phyloP scores from a whole-genome alignment of 2,888 invertebrate species.

The Agonopterix subpropinquella region DNA sequence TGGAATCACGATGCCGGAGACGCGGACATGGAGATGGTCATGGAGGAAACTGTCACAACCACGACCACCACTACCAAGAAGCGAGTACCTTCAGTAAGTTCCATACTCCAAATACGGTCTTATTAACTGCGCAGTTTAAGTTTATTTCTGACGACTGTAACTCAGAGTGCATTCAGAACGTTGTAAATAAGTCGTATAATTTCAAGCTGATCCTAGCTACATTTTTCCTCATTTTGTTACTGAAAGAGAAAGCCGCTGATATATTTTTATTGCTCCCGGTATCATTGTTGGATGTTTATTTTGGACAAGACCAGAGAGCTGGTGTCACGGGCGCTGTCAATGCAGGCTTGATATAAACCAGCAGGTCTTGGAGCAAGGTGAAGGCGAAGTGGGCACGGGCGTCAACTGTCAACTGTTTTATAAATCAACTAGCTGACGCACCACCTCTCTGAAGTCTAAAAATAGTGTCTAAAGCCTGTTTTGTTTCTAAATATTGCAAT shows the following conservation, averaged over 20 bases:
- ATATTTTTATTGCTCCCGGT: constrained; percentile 48
- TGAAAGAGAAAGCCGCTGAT: constrained; percentile 29
- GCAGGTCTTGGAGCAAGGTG: constrained; percentile 56
- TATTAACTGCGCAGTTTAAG: constrained; percentile 6
- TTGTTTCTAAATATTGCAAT: no score
- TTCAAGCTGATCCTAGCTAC: background rate
- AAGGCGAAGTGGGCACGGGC: constrained; percentile 50
- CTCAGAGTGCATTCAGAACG: background rate
- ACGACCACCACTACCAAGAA: constrained; percentile 50
- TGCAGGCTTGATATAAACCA: constrained; percentile 59
- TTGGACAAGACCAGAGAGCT: constrained; percentile 40
- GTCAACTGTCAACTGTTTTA: constrained; percentile 54
- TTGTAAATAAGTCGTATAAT: constrained; percentile 23
- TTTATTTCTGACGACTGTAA: constrained; percentile 33
- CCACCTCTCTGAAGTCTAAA: constrained; percentile 25
- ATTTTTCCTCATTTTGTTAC: background rate
- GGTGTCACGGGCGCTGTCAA: constrained; percentile 62
- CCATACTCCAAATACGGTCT: background rate
- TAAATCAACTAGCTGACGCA: constrained; percentile 57
- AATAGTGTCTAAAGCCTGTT: constrained; percentile 8
- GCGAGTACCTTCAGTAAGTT: constrained; percentile 46
- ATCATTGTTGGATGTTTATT: constrained; percentile 46
- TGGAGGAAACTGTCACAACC: constrained; percentile 61
- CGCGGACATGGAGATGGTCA: constrained; percentile 29
- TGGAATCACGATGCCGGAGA: constrained; percentile 46